phyloP scores from a whole-genome alignment of 2,113 vertebrate genomes.

The Ctenomys sociabilis region DNA sequence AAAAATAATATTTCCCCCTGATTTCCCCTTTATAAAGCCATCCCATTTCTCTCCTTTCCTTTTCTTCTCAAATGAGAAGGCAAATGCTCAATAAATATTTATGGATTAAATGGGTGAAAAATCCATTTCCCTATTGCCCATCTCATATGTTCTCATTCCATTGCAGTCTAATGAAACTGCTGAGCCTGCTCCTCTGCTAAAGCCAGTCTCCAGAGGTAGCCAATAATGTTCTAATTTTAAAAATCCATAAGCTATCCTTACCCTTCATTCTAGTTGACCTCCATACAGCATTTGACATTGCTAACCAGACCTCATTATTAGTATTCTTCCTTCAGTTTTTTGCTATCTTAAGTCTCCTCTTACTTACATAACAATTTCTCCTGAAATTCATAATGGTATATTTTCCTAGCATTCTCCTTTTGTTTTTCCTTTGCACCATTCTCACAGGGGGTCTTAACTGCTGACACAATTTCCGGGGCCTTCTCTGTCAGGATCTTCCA shows the following conservation, averaged over 20 bases:
- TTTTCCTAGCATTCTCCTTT: neutral
- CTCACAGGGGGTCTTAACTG: neutral
- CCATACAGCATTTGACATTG: neutral
- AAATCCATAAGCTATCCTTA: constrained; percentile 44
- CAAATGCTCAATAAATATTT: constrained; percentile 80
- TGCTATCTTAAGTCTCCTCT: neutral
- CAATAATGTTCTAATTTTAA: constrained; percentile 64
- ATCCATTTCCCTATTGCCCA: constrained; percentile 55
- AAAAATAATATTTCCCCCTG: constrained; percentile 59
- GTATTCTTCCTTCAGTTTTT: neutral
- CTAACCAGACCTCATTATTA: constrained; percentile 30
- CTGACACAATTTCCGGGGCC: neutral
- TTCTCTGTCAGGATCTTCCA: neutral
- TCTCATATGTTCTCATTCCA: constrained; percentile 32
- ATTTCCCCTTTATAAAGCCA: constrained; percentile 51
- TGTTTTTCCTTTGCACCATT: neutral
- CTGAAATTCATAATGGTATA: neutral
- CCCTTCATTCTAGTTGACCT: constrained; percentile 55
- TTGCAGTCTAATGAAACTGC: neutral
- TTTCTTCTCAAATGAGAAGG: constrained; percentile 62
- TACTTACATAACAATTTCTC: neutral
- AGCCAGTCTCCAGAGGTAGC: constrained; percentile 64
- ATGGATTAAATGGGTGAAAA: constrained; percentile 63
- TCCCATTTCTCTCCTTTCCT: neutral
- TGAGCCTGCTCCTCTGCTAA: constrained; percentile 24